These are phyloP conservation scores for Gallinago paraguaiae DNA, from an alignment of 2,113 vertebrate species.

Conservation along the genomic window DNA sequence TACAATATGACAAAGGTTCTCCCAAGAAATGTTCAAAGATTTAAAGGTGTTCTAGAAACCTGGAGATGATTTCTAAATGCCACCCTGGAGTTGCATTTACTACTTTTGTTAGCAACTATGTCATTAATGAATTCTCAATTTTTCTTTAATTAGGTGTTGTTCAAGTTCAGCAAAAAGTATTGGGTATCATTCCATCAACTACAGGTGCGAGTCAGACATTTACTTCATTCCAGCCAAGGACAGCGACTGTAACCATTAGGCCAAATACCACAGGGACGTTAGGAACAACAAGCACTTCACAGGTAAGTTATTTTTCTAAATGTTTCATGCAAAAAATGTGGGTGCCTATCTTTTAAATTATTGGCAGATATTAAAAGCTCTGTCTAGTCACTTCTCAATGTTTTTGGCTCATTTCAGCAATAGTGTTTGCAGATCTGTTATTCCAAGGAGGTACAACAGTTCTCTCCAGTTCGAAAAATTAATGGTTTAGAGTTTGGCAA, in stretches of 20 bases:
- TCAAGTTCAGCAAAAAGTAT: slow-evolving; percentile 91
- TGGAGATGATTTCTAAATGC: slow-evolving; percentile 16
- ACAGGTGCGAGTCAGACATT: slow-evolving; percentile 90
- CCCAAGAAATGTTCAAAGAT: not conserved
- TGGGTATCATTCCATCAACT: slow-evolving; percentile 93
- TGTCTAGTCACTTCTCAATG: not conserved
- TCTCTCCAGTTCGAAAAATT: not conserved
- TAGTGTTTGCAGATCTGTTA: not conserved
- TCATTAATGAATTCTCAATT: slow-evolving; percentile 46
- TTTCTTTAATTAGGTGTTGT: slow-evolving; percentile 77
- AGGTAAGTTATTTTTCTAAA: slow-evolving; percentile 70
- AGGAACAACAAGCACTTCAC: slow-evolving; percentile 77
- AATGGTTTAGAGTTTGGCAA: not conserved
- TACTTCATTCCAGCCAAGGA: slow-evolving; percentile 93
- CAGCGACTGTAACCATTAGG: slow-evolving; percentile 90
- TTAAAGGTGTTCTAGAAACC: slow-evolving; percentile 16
- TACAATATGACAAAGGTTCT: not conserved
- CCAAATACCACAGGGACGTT: slow-evolving; percentile 80
- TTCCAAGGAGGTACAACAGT: not conserved
- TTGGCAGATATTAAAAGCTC: not conserved
- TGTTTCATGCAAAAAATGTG: not conserved
- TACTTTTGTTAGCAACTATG: not conserved
- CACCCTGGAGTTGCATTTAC: slow-evolving; percentile 2
- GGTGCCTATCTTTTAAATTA: not conserved
- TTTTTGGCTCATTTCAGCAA: not conserved